Percentiles rank a stretch among this genome's conserved stretches.
Conservation (phyloP, 2,888 invertebrate genomes). For the Trisateles emortualis region DNA sequence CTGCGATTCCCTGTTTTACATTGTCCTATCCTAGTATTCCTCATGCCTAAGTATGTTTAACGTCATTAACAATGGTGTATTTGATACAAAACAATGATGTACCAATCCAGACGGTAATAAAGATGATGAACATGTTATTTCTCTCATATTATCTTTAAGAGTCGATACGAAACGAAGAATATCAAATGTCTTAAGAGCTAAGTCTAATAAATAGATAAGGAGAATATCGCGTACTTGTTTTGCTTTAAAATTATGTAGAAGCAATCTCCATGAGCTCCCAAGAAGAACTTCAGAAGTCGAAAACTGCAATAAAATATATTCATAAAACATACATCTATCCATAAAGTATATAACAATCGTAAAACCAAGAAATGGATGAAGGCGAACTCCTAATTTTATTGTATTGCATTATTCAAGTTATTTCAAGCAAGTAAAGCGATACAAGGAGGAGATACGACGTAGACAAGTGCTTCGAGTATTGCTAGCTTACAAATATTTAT, state of each 20-base stretch:
- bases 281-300: conserved; percentile 3
- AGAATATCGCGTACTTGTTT: neutral
- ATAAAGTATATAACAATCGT: conserved; percentile 34
- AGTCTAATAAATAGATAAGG: neutral
- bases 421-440: conserved; percentile 18
- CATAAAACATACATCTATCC: conserved; percentile 25
- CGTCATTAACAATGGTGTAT: too few species aligned
- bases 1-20: too few species aligned
- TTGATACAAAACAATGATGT: too few species aligned
- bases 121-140: too few species aligned
- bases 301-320: conserved; percentile 34
- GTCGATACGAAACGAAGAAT: too few species aligned
- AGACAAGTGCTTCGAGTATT: neutral
- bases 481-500: too few species aligned
- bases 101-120: too few species aligned
- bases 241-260: conserved; percentile 1
- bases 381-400: conserved; percentile 38
- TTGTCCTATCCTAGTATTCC: too few species aligned
- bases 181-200: neutral
- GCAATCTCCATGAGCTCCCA: conserved; percentile 4
- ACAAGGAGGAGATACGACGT: neutral
- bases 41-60: too few species aligned
- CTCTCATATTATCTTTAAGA: too few species aligned
- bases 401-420: conserved; percentile 29
- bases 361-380: conserved; percentile 29